Evolutionary conservation across 2,888 invertebrate genomes (phyloP), one percentile per base, ranked within the genome.

Genomic region (Capitulum mitella): DNA sequence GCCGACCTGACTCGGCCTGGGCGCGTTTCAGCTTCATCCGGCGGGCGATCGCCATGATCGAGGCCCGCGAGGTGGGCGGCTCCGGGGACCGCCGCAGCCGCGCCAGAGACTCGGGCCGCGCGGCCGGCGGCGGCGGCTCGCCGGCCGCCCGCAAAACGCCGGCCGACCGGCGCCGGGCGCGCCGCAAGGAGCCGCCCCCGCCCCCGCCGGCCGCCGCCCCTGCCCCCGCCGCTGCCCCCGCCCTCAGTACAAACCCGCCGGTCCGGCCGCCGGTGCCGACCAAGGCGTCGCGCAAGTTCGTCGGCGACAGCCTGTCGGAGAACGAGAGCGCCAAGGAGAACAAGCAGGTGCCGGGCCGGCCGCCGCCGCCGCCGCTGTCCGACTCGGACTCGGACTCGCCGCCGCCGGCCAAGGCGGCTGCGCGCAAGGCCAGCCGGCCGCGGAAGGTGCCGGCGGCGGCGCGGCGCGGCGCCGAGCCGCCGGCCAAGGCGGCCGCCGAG

Each of bases 31-130:
- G 74, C 40, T 75, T 75, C 32, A 75, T 75, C 29, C 43, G 16
- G 43, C 75, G 75, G 2, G 75, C 75, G 29, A 75, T 75, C 75
- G 75, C 75, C 75, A 75, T 75, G 75, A 75, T 75, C 46, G 43
- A 75, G 75, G 75, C 75, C 16, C 75, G 75, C 29, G 75, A 75
- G 46, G 70, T 70, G 70, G 37, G 70, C 37, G 37, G 34, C 37
- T 32, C 29, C 6, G 61, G 61, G 1, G 70, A 32, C 1, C 34
- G 32, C 5, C 70, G 37, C 16, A 14, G 70, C 16, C 70, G 70
- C 22, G 70, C 19, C 37, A 2, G 54, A 6, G 54, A 54, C 54
- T 54, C 54, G 3, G 3, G 54, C n/a, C 54, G 54, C 26, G 26
- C n/a, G n/a, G 12, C 34, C 3, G 34, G 29, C 10, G 32, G 29